Conservation (phyloP, 2,888 invertebrate genomes). For the Pyralis farinalis region DNA sequence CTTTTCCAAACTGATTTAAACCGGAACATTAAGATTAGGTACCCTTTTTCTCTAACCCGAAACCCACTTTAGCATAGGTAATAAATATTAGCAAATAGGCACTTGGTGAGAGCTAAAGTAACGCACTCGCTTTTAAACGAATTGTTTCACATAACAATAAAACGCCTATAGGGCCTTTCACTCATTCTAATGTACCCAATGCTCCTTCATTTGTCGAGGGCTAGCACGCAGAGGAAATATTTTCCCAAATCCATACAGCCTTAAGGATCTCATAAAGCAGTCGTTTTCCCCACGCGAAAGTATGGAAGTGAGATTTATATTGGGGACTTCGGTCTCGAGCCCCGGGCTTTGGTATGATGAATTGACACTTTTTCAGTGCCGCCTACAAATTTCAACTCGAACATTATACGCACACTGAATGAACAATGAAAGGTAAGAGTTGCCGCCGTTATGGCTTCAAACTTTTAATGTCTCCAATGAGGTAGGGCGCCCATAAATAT, state of each 20-base stretch:
- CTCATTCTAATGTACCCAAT: conserved; percentile 77
- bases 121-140: conserved; percentile 78
- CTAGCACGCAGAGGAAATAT: conserved; percentile 79
- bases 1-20: conserved; percentile 20
- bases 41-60: conserved; percentile 45
- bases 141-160: conserved; percentile 79
- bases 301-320: conserved; percentile 80
- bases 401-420: conserved; percentile 75
- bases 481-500: conserved; percentile 67
- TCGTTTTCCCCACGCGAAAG: conserved; percentile 78
- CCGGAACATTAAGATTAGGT: conserved; percentile 41
- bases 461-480: conserved; percentile 78
- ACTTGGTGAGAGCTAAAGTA: conserved; percentile 67
- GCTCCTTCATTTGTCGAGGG: conserved; percentile 78
- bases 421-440: conserved; percentile 71
- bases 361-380: conserved; percentile 78
- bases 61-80: conserved; percentile 49
- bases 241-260: conserved; percentile 82
- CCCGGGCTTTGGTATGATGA: conserved; percentile 78
- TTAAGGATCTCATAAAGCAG: conserved; percentile 81
- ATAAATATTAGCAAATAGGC: conserved; percentile 77
- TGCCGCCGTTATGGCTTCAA: conserved; percentile 64
- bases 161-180: conserved; percentile 73
- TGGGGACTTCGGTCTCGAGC: conserved; percentile 74
- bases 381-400: conserved; percentile 75